Evolutionary conservation across 2,113 vertebrate species (phyloP), one percentile per base, ranked within the genome.

Genomic region (Astatotilapia flaviijosephi): DNA sequence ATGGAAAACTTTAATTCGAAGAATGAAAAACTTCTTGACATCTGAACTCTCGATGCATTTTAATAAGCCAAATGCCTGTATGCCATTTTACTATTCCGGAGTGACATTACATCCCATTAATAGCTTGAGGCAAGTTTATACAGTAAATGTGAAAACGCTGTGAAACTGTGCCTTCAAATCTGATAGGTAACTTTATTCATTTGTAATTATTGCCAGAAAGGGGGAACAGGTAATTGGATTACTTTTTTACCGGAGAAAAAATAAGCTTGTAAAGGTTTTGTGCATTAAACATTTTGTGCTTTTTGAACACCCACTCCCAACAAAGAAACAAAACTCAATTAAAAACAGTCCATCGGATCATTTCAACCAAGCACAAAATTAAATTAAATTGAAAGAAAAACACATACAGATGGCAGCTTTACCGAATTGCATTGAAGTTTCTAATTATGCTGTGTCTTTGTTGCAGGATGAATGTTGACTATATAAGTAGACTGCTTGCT

Each of bases 1-100:
- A 45, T 83, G 55, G 51, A 83, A 79, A 65, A 77, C 21, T 87
- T 73, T 60, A 82, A 91, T 92, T 83, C 11, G 70, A 80, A 79
- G 35, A 73, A 23, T 65, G 87, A 88, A 87, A 91, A 80, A 83
- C 82, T 49, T 83, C 87, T 87, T 85, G 58, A 90, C 62, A 62
- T 85, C 80, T 84, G 75, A 80, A 58, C 83, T 54, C 83, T 82
- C 53, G 31, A 40, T 49, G 55, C 77, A 58, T 80, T 80, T 79
- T 85, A 88, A 87, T 91, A 28, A 68, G 21, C n/a, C 37, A 45
- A 70, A 83, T 79, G 81, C 28, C 13, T 23, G 23, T 51, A 12
- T 83, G 21, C 21, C 58, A 51, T 73, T 91, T 86, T 40, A 51
- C 40, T 75, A 90, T 90, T 49, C 80, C 12, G 4, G 3, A 83